Percentiles rank a stretch among this genome's conserved stretches.
These are phyloP conservation scores for Galagoides demidoff DNA, from an alignment of 2,797 vertebrate genomes.

Conservation along the genomic window DNA sequence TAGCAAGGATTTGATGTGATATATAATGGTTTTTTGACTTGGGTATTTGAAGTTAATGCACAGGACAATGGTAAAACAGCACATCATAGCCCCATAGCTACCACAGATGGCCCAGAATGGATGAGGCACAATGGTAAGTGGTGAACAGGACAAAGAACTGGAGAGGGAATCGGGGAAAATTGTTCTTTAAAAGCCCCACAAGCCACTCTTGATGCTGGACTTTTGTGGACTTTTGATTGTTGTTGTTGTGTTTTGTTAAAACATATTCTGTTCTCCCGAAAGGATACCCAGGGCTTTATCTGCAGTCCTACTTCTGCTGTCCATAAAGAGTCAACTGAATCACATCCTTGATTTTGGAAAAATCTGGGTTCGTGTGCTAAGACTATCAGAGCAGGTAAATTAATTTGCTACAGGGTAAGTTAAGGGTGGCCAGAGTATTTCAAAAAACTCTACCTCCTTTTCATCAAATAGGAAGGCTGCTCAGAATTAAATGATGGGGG, in stretches of 20 bases:
- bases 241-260: background rate
- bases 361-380: background rate
- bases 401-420: background rate
- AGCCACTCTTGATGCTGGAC: background rate
- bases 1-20: background rate
- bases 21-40: background rate
- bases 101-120: background rate
- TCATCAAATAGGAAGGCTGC: rapidly evolving
- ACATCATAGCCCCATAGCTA: background rate
- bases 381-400: rapidly evolving
- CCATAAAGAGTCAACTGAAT: background rate
- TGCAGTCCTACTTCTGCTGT: rapidly evolving
- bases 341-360: background rate
- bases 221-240: background rate
- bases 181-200: background rate
- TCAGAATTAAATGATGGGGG: background rate
- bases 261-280: background rate
- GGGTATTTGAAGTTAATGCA: background rate
- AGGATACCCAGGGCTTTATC: background rate
- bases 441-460: background rate
- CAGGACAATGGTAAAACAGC: background rate
- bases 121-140: background rate
- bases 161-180: background rate
- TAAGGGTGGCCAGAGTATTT: rapidly evolving
- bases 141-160: no score